Evolutionary conservation across 23 tunicate genomes (phyloP), one percentile per base, ranked within the genome.

Genomic region (Aplidium turbinatum): DNA sequence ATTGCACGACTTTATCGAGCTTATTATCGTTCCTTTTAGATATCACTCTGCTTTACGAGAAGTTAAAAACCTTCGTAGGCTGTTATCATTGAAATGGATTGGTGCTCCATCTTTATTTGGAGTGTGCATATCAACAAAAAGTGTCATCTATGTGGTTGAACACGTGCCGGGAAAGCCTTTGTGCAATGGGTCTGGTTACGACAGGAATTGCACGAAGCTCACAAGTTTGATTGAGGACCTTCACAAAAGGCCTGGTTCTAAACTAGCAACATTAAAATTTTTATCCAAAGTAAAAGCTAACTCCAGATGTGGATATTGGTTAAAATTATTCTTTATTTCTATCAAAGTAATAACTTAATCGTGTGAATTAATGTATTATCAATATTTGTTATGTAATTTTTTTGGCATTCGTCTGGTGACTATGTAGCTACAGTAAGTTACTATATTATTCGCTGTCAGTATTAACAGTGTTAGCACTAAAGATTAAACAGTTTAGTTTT

Each of bases 31-130:
- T 55, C 62, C 39, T 16, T 60, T 18, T 35, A 85, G 92, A 39
- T 85, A 85, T 70, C 33, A 70, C 23, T 54, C 83, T 20, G 92
- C 83, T 20, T 30, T 80, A 19, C 42, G 58, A 27, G 94, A 87
- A 54, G 73, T 87, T 20, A 31, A 46, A 51, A 79, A 64, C 53
- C 38, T 87, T 20, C 39, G 54, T 11, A 65, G 26, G 1, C 73
- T 87, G 33, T 1, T 23, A 33, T 13, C 21, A 13, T 31, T 87
- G 29, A 28, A 31, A 5, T 79, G 78, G 74, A 40, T 34, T 22
- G 94, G 94, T n/a, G n/a, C 57, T 23, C 94, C 94, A 11, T 2
- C 26, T 13, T 26, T 87, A 16, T 32, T 39, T n/a, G 86, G 86
- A 34, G 70, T 58, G 21, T 87, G 94, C 53, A 82, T 79, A 25